These are phyloP conservation scores for Protonibea diacanthus DNA, from an alignment of 2,797 vertebrate species.

Conservation along the genomic window DNA sequence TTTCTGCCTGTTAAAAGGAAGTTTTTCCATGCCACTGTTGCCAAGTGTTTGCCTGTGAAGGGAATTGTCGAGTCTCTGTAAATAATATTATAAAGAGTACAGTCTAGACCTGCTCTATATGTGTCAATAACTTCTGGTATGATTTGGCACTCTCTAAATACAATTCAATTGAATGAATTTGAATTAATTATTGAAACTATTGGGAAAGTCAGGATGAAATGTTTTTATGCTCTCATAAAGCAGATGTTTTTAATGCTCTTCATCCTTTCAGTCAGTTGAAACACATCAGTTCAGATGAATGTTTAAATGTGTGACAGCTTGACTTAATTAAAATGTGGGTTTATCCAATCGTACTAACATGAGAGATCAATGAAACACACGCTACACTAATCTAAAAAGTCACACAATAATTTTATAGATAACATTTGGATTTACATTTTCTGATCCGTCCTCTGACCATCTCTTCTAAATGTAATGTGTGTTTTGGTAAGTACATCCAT, in stretches of 20 bases:
- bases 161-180: too few species aligned
- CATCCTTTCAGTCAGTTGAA: neutral
- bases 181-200: too few species aligned
- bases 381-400: neutral
- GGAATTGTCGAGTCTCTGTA: too few species aligned
- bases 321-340: neutral
- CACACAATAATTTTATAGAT: neutral
- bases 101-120: too few species aligned
- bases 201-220: neutral
- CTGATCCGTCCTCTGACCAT: neutral
- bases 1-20: too few species aligned
- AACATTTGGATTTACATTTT: neutral
- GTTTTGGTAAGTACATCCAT: constrained; percentile 7
- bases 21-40: too few species aligned
- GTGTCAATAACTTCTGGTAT: too few species aligned
- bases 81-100: too few species aligned
- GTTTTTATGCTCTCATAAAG: neutral
- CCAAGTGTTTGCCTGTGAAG: too few species aligned
- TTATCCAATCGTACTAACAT: neutral
- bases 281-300: neutral
- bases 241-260: neutral
- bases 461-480: neutral
- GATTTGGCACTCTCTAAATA: too few species aligned
- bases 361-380: too few species aligned
- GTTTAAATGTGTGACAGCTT: neutral